Evolutionary conservation across 1,140 invertebrate species (phyloP).

Genomic region (Micrasema longulum): DNA sequence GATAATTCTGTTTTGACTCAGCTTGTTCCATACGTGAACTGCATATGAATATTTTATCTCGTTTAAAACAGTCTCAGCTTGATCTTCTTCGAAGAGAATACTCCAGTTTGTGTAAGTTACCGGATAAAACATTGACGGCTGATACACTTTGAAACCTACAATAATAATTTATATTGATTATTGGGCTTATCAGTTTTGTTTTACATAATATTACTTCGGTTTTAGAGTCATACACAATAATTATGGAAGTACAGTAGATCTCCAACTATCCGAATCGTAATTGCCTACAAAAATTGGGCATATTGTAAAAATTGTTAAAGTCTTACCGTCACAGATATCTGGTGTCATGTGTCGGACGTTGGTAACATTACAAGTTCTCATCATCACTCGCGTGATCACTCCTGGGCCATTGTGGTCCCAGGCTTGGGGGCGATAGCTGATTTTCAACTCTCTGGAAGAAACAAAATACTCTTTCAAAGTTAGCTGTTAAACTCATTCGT

Average conservation of each 20-base stretch:
- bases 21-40: conserved; percentile 1
- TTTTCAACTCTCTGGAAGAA: background rate
- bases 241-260: conserved; percentile 4
- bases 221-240: background rate
- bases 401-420: conserved; percentile 10
- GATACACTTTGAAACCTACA: background rate
- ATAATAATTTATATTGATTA: background rate
- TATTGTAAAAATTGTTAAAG: background rate
- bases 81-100: background rate
- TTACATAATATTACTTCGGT: background rate
- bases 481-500: too few relatives aligned
- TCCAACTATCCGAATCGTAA: too few relatives aligned
- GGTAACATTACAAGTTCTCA: background rate
- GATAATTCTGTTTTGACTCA: background rate
- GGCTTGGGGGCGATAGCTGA: background rate
- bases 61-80: background rate
- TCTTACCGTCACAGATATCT: background rate
- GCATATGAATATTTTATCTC: background rate
- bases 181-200: too few relatives aligned
- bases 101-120: background rate
- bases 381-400: conserved; percentile 5
- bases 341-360: background rate
- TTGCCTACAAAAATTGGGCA: too few relatives aligned
- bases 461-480: background rate
- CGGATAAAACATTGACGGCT: background rate